These are phyloP conservation scores for Sebastes baramenuke DNA, from an alignment of 2,797 vertebrate genomes.

Conservation along the genomic window DNA sequence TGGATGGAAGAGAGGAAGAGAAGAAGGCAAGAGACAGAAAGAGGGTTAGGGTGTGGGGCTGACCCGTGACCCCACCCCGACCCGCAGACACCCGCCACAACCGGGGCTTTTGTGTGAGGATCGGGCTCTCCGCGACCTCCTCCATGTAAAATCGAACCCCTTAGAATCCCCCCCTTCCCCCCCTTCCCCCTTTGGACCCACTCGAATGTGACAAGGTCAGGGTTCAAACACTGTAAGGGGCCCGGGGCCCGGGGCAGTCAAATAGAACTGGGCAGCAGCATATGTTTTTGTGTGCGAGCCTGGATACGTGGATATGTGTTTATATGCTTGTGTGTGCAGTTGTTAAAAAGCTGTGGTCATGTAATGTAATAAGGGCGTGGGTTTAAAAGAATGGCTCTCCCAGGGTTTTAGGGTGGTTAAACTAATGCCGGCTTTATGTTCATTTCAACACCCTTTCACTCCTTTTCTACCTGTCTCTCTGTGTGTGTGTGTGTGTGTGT, in stretches of 20 bases:
- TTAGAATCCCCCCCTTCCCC: constrained; percentile 33
- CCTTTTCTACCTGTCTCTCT: constrained; percentile 29
- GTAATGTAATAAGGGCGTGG: constrained; percentile 76
- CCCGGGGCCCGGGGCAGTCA: constrained; percentile 55
- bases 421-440: constrained; percentile 79
- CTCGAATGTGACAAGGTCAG: constrained; percentile 83
- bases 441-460: constrained; percentile 66
- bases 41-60: constrained; percentile 68
- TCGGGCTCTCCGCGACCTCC: constrained; percentile 72
- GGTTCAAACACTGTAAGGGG: constrained; percentile 76
- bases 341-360: constrained; percentile 70
- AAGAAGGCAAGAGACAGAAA: constrained; percentile 79
- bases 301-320: constrained; percentile 32
- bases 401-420: constrained; percentile 77
- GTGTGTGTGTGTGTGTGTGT: neutral
- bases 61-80: constrained; percentile 72
- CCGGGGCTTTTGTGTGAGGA: constrained; percentile 73
- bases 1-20: constrained; percentile 67
- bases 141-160: constrained; percentile 74
- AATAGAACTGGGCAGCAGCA: constrained; percentile 58
- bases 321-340: constrained; percentile 45
- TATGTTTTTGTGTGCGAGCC: neutral
- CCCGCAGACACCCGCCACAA: constrained; percentile 76
- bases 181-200: constrained; percentile 41
- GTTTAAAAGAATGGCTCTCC: constrained; percentile 71